Conservation (phyloP, 2,113 vertebrate genomes). For the Nettapus auritus region DNA sequence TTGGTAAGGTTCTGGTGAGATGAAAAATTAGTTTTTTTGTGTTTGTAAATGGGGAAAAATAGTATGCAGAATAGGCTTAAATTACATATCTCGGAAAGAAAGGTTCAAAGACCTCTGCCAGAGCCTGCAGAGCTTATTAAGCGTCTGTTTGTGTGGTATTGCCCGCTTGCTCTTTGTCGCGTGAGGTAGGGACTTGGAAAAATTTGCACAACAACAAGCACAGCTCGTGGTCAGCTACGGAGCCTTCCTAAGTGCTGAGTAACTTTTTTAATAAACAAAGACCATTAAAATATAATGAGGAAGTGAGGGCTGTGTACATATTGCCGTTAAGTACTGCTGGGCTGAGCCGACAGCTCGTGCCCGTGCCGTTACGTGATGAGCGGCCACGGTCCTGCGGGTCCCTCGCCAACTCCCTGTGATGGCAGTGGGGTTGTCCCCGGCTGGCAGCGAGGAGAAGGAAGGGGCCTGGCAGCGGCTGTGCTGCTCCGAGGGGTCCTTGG, state of each 20-base stretch:
- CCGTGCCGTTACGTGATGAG: rapidly evolving
- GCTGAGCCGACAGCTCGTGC: not conserved
- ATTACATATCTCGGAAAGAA: rapidly evolving
- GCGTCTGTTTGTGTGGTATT: rapidly evolving
- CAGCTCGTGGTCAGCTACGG: not conserved
- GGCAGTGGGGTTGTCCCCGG: too few species aligned
- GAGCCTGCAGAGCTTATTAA: not conserved
- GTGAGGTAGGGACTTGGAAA: not conserved
- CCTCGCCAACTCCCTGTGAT: rapidly evolving
- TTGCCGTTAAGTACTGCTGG: too few species aligned
- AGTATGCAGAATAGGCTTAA: not conserved
- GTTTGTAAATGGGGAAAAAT: not conserved
- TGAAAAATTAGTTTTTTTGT: not conserved
- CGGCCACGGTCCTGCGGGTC: rapidly evolving
- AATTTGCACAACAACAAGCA: not conserved
- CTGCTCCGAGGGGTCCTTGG: not conserved
- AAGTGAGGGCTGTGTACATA: not conserved
- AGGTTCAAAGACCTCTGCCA: not conserved
- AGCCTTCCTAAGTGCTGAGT: not conserved
- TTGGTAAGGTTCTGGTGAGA: rapidly evolving
- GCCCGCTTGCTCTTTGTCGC: not conserved
- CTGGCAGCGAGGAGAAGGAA: too few species aligned
- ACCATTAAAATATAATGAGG: not conserved
- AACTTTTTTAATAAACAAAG: conserved; percentile 17
- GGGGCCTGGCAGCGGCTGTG: not conserved